Evolutionary conservation across 2,888 invertebrate genomes (phyloP), one percentile per base, ranked within the genome.

Genomic region (Cremastinae sp.): DNA sequence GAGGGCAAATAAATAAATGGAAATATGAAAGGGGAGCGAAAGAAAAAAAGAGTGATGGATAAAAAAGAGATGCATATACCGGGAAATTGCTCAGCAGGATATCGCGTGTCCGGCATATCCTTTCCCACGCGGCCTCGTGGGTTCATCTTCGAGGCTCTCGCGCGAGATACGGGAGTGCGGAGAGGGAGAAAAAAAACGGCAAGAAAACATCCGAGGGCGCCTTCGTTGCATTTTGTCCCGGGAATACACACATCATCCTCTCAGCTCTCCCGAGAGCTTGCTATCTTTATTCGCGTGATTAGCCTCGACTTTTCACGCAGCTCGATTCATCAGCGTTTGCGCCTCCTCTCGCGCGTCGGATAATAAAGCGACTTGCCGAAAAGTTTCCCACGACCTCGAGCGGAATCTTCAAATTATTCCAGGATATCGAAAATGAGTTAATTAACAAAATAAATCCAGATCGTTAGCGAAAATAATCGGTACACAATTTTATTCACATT

Each of bases 51-150:
- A n/a, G 41, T n/a, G n/a, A n/a, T n/a, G 22, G 43, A 65, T 28
- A 43, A 16, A 64, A 53, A 54, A 54, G 64, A 22, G 14, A 2
- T 56, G 71, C 47, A 38, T n/a, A n/a, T 14, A 45, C 62, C 75
- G 72, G 75, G 62, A 75, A 75, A 75, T 72, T 43, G 66, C 56
- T 43, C 56, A 34, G 71, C 75, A 66, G 66, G 75, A 75, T 75
- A 75, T 75, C 75, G 75, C 75, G 75, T 75, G 75, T 72, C 71
- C 75, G 38, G 51, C 59, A 38, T 62, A 75, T 75, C 75, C 72
- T 75, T 75, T 75, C 75, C 75, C 75, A 75, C 75, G 75, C 45
- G 56, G 47, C 20, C 22, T 34, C 47, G n/a, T 49, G 47, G 61
- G 61, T 47, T 62, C 75, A 71, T 71, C 66, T 61, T 45, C 45